A percentile compares a stretch with the other conserved stretches of the same genome.
phyloP scores from a whole-genome alignment of 2,888 invertebrate species.

The Argyresthia albistria region DNA sequence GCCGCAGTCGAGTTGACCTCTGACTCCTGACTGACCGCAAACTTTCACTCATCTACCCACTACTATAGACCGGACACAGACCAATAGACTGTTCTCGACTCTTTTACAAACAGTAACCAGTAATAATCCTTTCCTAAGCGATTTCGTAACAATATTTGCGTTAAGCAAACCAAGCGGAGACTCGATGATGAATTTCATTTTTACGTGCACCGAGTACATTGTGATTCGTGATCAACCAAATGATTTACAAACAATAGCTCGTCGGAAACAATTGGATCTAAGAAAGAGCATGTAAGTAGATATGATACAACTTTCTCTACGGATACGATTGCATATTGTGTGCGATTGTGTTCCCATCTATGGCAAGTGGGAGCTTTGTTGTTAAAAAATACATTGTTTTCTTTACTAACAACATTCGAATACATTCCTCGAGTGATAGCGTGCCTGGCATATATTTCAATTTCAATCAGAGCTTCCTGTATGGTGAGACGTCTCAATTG shows the following conservation, averaged over 20 bases:
- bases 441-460: constrained; percentile 44
- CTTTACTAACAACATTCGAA: neutral
- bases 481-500: constrained; percentile 61
- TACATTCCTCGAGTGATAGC: too few species aligned
- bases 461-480: constrained; percentile 65
- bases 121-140: too few species aligned
- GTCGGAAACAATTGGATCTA: constrained; percentile 35
- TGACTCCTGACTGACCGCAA: constrained; percentile 22
- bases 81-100: neutral
- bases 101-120: too few species aligned
- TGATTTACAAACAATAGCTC: constrained; percentile 53
- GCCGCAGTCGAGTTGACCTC: constrained; percentile 28
- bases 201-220: constrained; percentile 13
- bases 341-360: constrained; percentile 3
- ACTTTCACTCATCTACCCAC: constrained; percentile 34
- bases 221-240: constrained; percentile 14
- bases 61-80: neutral
- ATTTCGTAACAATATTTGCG: too few species aligned
- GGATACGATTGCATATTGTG: constrained; percentile 17
- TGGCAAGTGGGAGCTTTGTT: constrained; percentile 1
- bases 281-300: constrained; percentile 24
- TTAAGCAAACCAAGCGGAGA: neutral
- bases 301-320: constrained; percentile 31
- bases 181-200: neutral
- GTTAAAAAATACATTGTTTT: neutral